phyloP scores from a whole-genome alignment of 2,888 invertebrate genomes.

The Rotaria macrura region DNA sequence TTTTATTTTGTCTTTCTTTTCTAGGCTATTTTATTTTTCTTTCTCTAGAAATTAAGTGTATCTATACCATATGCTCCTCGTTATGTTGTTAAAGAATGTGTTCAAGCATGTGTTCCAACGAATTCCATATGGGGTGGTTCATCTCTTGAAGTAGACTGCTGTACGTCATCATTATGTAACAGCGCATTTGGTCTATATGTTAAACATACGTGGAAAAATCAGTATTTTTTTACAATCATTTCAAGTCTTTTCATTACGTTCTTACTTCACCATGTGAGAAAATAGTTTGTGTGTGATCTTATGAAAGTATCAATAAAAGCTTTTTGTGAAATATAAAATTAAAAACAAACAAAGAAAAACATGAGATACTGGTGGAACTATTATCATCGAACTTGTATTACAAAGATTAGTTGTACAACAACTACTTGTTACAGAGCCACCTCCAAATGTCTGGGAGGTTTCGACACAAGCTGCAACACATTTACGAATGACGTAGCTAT shows the following conservation, averaged over 20 bases:
- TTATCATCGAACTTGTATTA: neutral
- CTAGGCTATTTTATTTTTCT: too few relatives aligned
- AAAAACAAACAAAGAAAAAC: neutral
- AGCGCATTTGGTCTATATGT: neutral
- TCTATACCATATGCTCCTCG: neutral
- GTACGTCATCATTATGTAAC: neutral
- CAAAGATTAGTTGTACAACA: neutral
- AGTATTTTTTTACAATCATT: neutral
- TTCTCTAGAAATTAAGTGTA: neutral
- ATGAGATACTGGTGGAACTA: neutral
- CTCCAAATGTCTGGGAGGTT: neutral
- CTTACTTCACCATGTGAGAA: neutral
- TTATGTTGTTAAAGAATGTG: neutral
- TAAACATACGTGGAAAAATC: neutral
- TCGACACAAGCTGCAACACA: neutral
- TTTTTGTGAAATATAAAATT: neutral
- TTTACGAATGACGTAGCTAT: neutral
- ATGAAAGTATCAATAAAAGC: neutral
- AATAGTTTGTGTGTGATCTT: too few relatives aligned
- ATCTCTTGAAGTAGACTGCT: neutral
- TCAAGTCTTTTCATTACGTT: neutral
- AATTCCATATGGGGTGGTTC: neutral
- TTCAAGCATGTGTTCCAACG: neutral
- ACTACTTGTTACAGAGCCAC: neutral
- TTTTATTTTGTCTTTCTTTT: neutral